Evolutionary conservation across 2,888 invertebrate species (phyloP).

Genomic region (Euproctis similis): DNA sequence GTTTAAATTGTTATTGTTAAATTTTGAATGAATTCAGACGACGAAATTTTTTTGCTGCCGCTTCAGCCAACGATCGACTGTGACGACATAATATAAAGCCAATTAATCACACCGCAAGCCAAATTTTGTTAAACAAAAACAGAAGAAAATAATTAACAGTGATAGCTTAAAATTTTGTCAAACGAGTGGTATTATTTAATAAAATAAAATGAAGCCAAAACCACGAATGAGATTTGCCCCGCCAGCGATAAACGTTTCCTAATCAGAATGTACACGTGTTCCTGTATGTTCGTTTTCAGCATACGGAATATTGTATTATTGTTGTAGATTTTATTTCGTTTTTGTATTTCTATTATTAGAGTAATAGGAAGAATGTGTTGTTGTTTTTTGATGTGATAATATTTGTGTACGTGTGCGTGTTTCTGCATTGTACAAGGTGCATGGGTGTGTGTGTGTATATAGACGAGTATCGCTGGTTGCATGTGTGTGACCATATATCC

Average conservation of each 20-base stretch:
- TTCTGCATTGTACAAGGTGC: not conserved
- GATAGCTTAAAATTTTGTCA: slow-evolving; percentile 66
- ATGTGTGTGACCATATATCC: slow-evolving; percentile 21
- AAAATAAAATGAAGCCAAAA: slow-evolving; percentile 69
- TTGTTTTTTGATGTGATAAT: too few relatives aligned
- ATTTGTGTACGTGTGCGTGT: too few relatives aligned
- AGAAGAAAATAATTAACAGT: slow-evolving; percentile 63
- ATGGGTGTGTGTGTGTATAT: not conserved
- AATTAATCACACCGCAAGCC: slow-evolving; percentile 74
- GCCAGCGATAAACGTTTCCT: slow-evolving; percentile 35
- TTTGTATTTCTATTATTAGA: too few relatives aligned
- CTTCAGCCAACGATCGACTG: slow-evolving; percentile 30
- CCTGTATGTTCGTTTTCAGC: too few relatives aligned
- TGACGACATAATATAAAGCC: slow-evolving; percentile 48
- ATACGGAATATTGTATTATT: too few relatives aligned
- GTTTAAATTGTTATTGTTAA: slow-evolving; percentile 57
- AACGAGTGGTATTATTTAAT: slow-evolving; percentile 66
- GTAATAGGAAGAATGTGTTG: too few relatives aligned
- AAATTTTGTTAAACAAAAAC: slow-evolving; percentile 65
- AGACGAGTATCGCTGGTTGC: slow-evolving; percentile 19
- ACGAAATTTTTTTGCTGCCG: slow-evolving; percentile 37
- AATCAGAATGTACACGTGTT: too few relatives aligned
- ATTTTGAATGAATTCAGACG: slow-evolving; percentile 58
- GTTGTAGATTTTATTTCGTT: too few relatives aligned
- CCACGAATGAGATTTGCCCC: slow-evolving; percentile 62